phyloP scores from a whole-genome alignment of 2,113 vertebrate genomes.

The Erythrocercus mccallii region DNA sequence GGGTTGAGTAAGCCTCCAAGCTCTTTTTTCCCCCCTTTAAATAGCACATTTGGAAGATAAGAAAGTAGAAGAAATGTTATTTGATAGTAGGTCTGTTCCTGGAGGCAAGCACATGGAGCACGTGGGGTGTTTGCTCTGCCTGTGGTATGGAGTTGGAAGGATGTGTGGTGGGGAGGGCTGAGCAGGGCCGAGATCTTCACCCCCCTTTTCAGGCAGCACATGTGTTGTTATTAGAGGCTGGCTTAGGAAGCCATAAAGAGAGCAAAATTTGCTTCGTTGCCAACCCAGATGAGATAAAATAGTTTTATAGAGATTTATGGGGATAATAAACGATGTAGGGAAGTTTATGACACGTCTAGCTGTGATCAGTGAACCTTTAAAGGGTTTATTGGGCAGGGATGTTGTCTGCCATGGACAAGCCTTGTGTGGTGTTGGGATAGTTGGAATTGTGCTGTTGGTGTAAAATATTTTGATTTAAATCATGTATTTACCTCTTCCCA shows the following conservation, averaged over 20 bases:
- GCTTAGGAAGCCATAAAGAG: not conserved
- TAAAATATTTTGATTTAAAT: not conserved
- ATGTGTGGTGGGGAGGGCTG: not conserved
- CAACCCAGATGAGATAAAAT: slow-evolving; percentile 5
- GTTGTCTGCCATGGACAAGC: not conserved
- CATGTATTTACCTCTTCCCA: not conserved
- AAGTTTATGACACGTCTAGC: not conserved
- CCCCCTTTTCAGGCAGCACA: not conserved
- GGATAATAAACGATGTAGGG: not conserved
- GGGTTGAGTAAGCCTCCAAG: not conserved
- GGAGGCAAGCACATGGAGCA: not conserved
- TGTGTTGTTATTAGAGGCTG: not conserved
- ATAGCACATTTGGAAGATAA: not conserved
- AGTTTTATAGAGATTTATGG: slow-evolving; percentile 5
- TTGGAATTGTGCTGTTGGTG: not conserved
- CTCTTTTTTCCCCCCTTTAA: not conserved
- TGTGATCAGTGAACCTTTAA: not conserved
- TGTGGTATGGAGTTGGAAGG: not conserved
- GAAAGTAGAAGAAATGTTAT: not conserved
- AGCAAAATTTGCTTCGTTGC: not conserved
- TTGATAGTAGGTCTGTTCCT: not conserved
- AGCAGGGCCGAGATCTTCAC: not conserved
- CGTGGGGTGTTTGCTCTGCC: not conserved
- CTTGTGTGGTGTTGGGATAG: not conserved
- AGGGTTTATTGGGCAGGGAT: not conserved